Evolutionary conservation across 53 echinoderm and acorn worm species (phyloP), one percentile per base, ranked within the genome.

Genomic region (Actinopyga echinites): DNA sequence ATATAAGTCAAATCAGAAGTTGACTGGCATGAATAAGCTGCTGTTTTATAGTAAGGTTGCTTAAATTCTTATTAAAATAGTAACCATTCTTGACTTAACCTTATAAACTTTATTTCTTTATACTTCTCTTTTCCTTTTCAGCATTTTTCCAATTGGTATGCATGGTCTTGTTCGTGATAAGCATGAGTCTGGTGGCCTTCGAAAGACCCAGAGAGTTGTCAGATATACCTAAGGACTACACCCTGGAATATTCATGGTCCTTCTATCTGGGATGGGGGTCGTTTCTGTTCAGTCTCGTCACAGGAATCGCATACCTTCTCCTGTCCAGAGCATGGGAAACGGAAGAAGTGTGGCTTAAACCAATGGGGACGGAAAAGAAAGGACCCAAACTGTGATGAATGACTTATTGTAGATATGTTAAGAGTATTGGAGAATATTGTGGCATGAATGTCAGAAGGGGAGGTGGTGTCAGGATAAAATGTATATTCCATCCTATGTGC

Each of bases 201-300:
- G 94, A 94, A 79, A 64, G 88, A 38, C 95, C 95, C 0, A 75
- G 43, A 17, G 30, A 77, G 2, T 67, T 12, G n/a, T 56, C 60
- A 0, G 64, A 35, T 3, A 73, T 64, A 53, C 97, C 97, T 0
- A 25, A 65, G 0, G 90, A 79, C 36, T 97, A 97, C 90, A 33
- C 34, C 20, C 81, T 97, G 30, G 75, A 88, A 64, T 97, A 90
- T 56, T 80, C 92, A 49, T 97, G 90, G 88, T 97, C 97, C 38
- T 97, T 97, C 86, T 97, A 88, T 75, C 28, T 93, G 5, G 88
- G 89, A 42, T 93, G 93, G 90, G 92, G 84, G n/a, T 81, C 97
- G 12, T 90, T 97, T 57, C 83, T 83, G 56, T 88, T 93, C 42
- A 78, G 91, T 25, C 52, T 92, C 3, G 84, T 92, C 62, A 92